Evolutionary conservation across 2,888 invertebrate genomes (phyloP).

Genomic region (Meteorus cinctellus): DNA sequence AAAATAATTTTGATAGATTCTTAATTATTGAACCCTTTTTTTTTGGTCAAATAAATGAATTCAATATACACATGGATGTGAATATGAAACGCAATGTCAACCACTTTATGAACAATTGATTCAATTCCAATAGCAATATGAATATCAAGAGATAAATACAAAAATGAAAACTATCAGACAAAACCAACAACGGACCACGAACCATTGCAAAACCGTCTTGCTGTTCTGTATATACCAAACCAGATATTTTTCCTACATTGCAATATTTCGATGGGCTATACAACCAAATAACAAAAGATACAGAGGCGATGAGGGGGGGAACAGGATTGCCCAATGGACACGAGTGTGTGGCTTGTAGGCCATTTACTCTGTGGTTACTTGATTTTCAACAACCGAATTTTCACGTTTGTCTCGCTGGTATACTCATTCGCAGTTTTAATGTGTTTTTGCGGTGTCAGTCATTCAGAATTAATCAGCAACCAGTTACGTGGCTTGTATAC

Average conservation of each 20-base stretch:
- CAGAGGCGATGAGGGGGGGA: conserved; percentile 54
- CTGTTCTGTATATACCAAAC: neutral
- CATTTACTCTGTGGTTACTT: conserved; percentile 72
- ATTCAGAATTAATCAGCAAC: conserved; percentile 72
- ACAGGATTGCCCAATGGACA: conserved; percentile 52
- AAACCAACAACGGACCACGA: conserved; percentile 38
- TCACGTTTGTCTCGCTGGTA: conserved; percentile 60
- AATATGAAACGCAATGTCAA: neutral
- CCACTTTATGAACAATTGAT: neutral
- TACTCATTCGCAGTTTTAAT: conserved; percentile 73
- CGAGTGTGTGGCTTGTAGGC: conserved; percentile 64
- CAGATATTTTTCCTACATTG: conserved; percentile 49
- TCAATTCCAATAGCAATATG: neutral
- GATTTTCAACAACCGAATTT: conserved; percentile 72
- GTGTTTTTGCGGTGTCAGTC: conserved; percentile 73
- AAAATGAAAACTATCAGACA: conserved; percentile 15
- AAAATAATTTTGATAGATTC: neutral
- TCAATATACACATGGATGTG: neutral
- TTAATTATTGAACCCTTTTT: no score
- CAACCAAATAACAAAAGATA: neutral
- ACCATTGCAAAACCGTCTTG: conserved; percentile 2
- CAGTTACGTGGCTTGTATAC: conserved; percentile 58
- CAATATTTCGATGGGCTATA: conserved; percentile 64
- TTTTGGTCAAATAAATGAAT: neutral
- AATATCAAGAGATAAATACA: neutral